Percentiles rank a stretch among this genome's conserved stretches.
Evolutionary conservation across 1,140 invertebrate species (phyloP).

Genomic region (Musca domestica): DNA sequence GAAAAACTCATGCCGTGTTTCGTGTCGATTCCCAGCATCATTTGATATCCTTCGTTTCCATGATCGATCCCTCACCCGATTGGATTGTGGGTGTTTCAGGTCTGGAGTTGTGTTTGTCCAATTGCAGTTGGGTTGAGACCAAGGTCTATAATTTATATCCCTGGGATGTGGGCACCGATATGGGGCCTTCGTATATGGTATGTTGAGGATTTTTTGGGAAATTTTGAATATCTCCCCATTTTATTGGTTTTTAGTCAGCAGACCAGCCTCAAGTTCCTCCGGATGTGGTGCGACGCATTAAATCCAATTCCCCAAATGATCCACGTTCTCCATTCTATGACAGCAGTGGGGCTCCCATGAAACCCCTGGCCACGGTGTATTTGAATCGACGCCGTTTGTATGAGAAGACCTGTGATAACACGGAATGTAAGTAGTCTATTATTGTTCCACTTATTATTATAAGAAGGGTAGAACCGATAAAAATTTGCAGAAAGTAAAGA

Average conservation of each 20-base stretch:
- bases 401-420: constrained; percentile 71
- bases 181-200: constrained; percentile 88
- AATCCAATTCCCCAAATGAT: constrained; percentile 79
- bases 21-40: constrained; percentile 91
- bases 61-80: constrained; percentile 95
- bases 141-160: constrained; percentile 89
- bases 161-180: constrained; percentile 97
- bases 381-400: constrained; percentile 80
- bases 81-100: constrained; percentile 96
- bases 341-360: constrained; percentile 74
- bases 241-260: constrained; percentile 64
- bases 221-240: not conserved
- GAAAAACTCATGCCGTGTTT: constrained; percentile 91
- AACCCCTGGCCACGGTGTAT: constrained; percentile 82
- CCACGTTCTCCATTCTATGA: constrained; percentile 90
- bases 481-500: too few relatives aligned
- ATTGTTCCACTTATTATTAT: not conserved
- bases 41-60: constrained; percentile 90
- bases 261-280: constrained; percentile 78
- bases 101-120: constrained; percentile 84
- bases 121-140: constrained; percentile 90
- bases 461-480: not conserved
- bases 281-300: constrained; percentile 80
- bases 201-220: constrained; percentile 28
- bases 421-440: constrained; percentile 20